Evolutionary conservation across 2,888 invertebrate species (phyloP).

Genomic region (Ecdyonurus torrentis): DNA sequence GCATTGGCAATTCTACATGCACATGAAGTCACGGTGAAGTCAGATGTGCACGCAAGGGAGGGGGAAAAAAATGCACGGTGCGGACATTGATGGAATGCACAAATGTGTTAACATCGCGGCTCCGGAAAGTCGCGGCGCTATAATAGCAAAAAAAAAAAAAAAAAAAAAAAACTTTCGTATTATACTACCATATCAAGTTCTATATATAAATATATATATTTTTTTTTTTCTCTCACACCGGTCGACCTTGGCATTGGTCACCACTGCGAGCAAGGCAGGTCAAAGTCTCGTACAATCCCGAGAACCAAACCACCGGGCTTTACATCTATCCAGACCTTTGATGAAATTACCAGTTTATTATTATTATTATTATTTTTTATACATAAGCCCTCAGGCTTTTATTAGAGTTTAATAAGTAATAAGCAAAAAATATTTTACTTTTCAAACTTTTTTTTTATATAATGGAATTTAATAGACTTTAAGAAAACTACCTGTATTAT

Average conservation of each 20-base stretch:
- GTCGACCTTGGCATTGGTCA: conserved; percentile 2
- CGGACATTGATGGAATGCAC: neutral
- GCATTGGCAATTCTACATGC: no score
- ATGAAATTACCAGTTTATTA: no score
- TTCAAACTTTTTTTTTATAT: no score
- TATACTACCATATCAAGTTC: conserved; percentile 1
- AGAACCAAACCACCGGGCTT: no score
- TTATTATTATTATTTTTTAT: no score
- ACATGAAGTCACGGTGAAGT: no score
- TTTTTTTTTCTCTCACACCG: neutral
- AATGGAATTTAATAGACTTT: no score
- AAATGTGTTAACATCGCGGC: neutral
- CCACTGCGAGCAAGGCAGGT: neutral
- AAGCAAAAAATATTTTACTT: no score
- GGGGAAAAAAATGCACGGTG: neutral
- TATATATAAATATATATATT: neutral
- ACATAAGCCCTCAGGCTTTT: neutral
- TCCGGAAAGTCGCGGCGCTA: neutral
- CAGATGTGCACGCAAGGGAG: neutral
- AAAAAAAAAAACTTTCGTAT: no score
- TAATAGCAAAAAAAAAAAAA: no score
- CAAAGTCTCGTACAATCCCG: neutral
- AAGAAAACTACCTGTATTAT: no score
- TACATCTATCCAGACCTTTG: neutral
- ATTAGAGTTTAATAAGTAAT: no score